Percentiles rank a stretch among this genome's conserved stretches.
Evolutionary conservation across 2,797 vertebrate genomes (phyloP).

Genomic region (Phoeniculus purpureus): DNA sequence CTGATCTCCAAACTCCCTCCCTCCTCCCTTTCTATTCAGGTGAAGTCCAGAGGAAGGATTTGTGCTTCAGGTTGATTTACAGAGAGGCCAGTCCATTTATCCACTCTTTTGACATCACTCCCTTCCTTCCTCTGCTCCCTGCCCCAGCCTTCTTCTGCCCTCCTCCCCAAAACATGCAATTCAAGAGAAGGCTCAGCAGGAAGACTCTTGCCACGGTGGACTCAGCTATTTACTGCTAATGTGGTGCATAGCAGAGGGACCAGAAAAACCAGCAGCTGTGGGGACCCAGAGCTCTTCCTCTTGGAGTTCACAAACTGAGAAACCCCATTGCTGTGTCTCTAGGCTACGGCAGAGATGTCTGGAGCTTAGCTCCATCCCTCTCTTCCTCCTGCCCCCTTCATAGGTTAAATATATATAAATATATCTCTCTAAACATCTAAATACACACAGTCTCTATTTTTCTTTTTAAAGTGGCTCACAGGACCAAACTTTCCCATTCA

Average conservation of each 20-base stretch:
- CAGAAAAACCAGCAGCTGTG: conserved; percentile 36
- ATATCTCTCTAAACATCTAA: too few species aligned
- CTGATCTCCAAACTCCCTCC: conserved; percentile 20
- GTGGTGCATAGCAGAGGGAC: conserved; percentile 45
- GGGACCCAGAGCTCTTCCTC: conserved; percentile 4
- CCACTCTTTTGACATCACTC: conserved; percentile 64
- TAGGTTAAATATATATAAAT: conserved; percentile 67
- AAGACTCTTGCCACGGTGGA: conserved; percentile 48
- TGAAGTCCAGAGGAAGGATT: conserved; percentile 68
- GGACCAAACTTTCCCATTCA: conserved; percentile 77
- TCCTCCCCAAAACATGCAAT: conserved; percentile 41
- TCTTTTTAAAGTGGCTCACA: conserved; percentile 74
- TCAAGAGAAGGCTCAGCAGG: conserved; percentile 50
- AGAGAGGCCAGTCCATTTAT: conserved; percentile 71
- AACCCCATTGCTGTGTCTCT: conserved; percentile 26
- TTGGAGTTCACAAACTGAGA: conserved; percentile 23
- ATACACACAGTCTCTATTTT: conserved; percentile 61
- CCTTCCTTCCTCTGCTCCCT: conserved; percentile 9
- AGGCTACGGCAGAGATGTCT: conserved; percentile 28
- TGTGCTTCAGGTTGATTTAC: conserved; percentile 67
- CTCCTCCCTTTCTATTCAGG: conserved; percentile 64
- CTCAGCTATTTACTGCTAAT: conserved; percentile 39
- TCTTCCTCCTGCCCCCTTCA: conserved; percentile 43
- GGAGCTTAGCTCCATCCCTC: not conserved
- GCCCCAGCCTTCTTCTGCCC: not conserved